phyloP scores from a whole-genome alignment of 2,113 vertebrate species.

The Ibidorhyncha struthersii region DNA sequence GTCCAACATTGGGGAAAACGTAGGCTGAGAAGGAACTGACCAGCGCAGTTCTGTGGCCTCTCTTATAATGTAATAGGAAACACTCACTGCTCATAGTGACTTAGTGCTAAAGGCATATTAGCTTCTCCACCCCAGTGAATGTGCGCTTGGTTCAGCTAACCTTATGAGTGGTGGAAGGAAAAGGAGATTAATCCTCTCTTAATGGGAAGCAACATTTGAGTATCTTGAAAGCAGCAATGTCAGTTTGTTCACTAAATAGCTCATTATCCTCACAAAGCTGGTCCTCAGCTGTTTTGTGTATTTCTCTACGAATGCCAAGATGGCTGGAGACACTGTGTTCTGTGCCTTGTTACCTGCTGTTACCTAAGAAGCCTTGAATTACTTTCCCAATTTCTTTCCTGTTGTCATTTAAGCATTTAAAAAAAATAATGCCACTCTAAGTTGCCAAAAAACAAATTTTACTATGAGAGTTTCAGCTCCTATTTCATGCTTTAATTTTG shows the following conservation, averaged over 20 bases:
- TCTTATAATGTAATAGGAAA: background rate
- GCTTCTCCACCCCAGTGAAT: background rate
- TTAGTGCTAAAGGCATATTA: background rate
- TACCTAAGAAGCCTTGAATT: background rate
- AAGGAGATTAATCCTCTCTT: background rate
- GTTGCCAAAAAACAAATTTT: background rate
- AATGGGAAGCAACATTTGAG: background rate
- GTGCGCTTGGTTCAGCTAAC: background rate
- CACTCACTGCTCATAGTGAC: background rate
- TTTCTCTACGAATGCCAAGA: background rate
- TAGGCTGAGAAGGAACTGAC: background rate
- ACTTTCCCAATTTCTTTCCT: background rate
- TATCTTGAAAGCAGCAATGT: background rate
- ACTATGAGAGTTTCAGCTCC: background rate
- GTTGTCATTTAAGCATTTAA: background rate
- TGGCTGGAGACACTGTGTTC: background rate
- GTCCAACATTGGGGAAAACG: background rate
- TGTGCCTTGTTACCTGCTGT: background rate
- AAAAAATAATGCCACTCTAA: background rate
- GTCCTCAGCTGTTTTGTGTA: background rate
- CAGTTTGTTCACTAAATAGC: background rate
- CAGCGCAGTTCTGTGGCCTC: background rate
- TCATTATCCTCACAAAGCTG: background rate
- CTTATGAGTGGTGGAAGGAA: background rate
- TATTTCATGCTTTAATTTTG: background rate